Percentiles rank a stretch among this genome's conserved stretches.
phyloP scores from a whole-genome alignment of 2,113 vertebrate genomes.

The Charadrius vociferus region DNA sequence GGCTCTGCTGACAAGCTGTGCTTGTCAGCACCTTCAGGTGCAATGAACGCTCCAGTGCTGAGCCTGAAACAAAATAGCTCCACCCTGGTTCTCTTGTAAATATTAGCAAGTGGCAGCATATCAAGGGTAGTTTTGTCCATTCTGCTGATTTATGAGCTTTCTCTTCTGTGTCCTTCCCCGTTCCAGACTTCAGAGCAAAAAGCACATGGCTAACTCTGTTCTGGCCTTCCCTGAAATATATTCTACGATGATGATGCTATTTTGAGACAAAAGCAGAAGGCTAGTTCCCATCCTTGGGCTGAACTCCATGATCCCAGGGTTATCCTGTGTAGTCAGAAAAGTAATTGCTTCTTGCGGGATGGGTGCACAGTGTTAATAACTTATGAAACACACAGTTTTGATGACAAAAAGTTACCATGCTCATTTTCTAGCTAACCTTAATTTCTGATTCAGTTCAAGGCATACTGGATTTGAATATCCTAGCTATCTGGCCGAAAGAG shows the following conservation, averaged over 20 bases:
- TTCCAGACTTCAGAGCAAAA: neutral
- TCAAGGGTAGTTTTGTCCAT: neutral
- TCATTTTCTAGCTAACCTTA: neutral
- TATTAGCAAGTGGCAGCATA: neutral
- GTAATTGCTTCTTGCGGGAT: neutral
- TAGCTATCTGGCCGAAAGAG: neutral
- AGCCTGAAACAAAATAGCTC: neutral
- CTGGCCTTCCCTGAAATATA: neutral
- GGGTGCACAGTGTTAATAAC: neutral
- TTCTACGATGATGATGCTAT: slow-evolving; percentile 12
- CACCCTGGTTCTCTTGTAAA: neutral
- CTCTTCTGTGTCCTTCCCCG: neutral
- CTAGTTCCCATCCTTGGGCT: neutral
- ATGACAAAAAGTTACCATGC: neutral
- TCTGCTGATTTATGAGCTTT: neutral
- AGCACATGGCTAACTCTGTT: neutral
- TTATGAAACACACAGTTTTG: neutral
- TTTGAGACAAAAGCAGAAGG: slow-evolving; percentile 18
- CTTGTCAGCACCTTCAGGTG: neutral
- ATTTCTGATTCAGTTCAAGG: neutral
- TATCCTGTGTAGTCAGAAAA: neutral
- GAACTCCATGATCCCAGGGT: neutral
- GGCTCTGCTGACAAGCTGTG: neutral
- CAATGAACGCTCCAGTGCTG: neutral
- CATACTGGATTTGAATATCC: neutral